Base-by-base conservation (phyloP, 2,888 invertebrate species). In the Yponomeuta plumbellus region DNA sequence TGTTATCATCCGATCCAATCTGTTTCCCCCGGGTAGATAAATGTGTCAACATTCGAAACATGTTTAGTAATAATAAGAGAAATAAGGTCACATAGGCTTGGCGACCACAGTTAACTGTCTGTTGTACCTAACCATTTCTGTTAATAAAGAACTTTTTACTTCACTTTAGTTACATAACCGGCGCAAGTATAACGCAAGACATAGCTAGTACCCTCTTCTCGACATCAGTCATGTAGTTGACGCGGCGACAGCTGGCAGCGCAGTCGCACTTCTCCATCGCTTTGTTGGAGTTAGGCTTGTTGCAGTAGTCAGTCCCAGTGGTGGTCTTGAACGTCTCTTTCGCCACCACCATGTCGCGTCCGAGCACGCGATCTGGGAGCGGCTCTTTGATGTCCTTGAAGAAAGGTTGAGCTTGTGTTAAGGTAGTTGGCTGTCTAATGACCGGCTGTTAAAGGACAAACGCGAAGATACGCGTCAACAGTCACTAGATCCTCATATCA, bases 251-350 rank as follows among this genome's bases (percentile, higher is more conserved):
- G 72, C 90, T 89, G 67, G 88, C 88, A 17, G 82, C 70, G 68
- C 88, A 85, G 68, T 90, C 91, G 0, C 88, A 70, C 4, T 89
- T 73, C 71, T 91, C 91, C 87, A 86, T 90, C 0, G 89, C 89
- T 67, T 90, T 90, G 70, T 90, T 90, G 1, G 89, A 89, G 69
- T 91, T 91, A 0, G 90, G 88, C 58, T 90, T 89, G 6, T 88
- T 85, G 69, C 88, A 82, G 70, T 89, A 91, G 67, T 85, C 89
- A 0, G 88, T 87, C 0, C 81, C 79, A 0, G 90, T 89, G 0
- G 91, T 90, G 0, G 90, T 90, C 68, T 75, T 81, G 71, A 86
- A 89, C 0, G 86, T 84, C 68, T 90, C 90, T 69, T 87, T 85
- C 62, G 82, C 86, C 0, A 88, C 85, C 26, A 88, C 87, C 88